A percentile compares a stretch with the other conserved stretches of the same genome.
Evolutionary conservation across 2,113 vertebrate species (phyloP).

Genomic region (Girardinichthys multiradiatus): DNA sequence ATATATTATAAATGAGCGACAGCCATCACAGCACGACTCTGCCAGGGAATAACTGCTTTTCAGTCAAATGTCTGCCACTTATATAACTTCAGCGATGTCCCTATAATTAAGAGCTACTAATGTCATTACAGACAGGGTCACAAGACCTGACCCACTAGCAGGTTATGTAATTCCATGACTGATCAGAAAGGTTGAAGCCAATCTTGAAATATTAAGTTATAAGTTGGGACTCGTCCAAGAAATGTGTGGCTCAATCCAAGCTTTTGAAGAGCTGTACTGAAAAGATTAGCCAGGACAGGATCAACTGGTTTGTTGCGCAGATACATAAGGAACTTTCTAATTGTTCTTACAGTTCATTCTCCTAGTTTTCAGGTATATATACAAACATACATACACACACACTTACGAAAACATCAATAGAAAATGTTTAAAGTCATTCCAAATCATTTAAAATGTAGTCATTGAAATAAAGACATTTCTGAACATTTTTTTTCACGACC

Average conservation of each 20-base stretch:
- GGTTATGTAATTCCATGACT: slow-evolving; percentile 27
- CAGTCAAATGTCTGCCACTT: slow-evolving; percentile 22
- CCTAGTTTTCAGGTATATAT: background rate
- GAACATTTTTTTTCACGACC: too few species aligned
- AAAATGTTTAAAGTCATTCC: too few species aligned
- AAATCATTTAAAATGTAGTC: too few species aligned
- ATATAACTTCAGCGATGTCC: slow-evolving; percentile 22
- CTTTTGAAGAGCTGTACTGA: background rate
- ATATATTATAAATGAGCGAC: too few species aligned
- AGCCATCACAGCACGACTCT: background rate
- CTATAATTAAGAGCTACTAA: slow-evolving; percentile 33
- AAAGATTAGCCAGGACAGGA: background rate
- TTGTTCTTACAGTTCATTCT: background rate
- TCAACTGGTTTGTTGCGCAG: background rate
- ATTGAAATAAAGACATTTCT: too few species aligned
- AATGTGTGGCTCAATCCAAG: background rate
- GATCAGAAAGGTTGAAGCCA: background rate
- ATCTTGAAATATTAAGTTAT: background rate
- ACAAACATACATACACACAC: background rate
- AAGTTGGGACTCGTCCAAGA: background rate
- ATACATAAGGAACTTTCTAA: background rate
- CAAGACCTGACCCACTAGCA: slow-evolving; percentile 35
- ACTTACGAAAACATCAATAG: background rate
- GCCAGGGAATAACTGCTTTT: background rate
- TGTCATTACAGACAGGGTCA: slow-evolving; percentile 42